Conservation (phyloP, 92 coral and sea anemone species). For the Umimayanthus kanabou region DNA sequence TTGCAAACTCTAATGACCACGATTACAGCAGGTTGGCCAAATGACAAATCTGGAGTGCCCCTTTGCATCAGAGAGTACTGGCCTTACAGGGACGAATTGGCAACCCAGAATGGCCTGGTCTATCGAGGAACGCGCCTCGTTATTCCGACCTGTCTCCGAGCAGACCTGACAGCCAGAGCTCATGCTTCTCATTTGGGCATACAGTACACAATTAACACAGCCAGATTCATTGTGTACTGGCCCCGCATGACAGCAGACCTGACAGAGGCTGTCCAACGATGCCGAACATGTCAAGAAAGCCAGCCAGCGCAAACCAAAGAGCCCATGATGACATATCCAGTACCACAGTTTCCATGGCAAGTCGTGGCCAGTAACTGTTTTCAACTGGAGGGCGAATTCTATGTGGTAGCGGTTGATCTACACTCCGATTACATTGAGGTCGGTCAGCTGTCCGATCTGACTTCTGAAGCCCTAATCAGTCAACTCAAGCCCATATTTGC, state of each 20-base stretch:
- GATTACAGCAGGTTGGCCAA: too few species aligned
- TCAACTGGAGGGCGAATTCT: conserved; percentile 53
- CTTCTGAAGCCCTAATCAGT: too few species aligned
- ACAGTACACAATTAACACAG: conserved; percentile 46
- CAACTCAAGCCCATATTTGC: too few species aligned
- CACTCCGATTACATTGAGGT: conserved; percentile 60
- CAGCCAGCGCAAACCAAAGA: conserved; percentile 35
- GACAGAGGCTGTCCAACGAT: conserved; percentile 11
- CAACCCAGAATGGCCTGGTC: too few species aligned
- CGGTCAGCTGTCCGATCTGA: conserved; percentile 40
- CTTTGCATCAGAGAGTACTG: too few species aligned
- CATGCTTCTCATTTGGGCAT: too few species aligned
- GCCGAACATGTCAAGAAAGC: conserved; percentile 47
- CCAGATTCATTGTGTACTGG: conserved; percentile 66
- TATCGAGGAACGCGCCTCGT: too few species aligned
- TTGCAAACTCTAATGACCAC: too few species aligned
- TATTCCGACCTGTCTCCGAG: too few species aligned
- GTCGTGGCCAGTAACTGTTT: conserved; percentile 60
- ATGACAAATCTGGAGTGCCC: too few species aligned
- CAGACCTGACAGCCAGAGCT: too few species aligned
- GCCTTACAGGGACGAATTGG: too few species aligned
- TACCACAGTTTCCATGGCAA: conserved; percentile 65
- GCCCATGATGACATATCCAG: conserved; percentile 13
- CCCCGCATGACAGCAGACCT: conserved; percentile 49
- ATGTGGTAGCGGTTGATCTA: conserved; percentile 54